Evolutionary conservation across 2,888 invertebrate genomes (phyloP), one percentile per base, ranked within the genome.

Genomic region (Perdita meconis): DNA sequence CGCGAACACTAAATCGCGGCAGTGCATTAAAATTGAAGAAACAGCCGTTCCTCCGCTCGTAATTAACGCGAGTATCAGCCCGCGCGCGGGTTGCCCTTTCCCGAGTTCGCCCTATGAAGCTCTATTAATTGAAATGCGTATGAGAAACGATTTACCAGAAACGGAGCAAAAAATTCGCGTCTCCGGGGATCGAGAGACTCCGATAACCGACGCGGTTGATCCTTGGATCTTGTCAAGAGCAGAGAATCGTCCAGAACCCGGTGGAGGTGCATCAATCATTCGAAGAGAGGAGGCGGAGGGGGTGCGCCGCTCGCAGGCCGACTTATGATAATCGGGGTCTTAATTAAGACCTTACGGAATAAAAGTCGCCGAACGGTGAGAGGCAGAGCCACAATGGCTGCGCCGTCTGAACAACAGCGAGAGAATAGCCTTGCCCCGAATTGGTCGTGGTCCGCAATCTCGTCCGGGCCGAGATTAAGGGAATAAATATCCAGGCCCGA

Each of bases 401-500:
- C 47, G n/a, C 47, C 30, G 56, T 68, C 59, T 51, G 68, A 78
- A 66, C 63, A 73, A 71, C 72, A 73, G 57, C 67, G 47, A 30
- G 57, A 50, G 81, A 78, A 83, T 73, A 72, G 74, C 65, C 76
- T 74, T 47, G 78, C 56, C 30, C 78, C 81, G 84, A 87, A 90
- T 89, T 89, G 87, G 81, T 82, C 82, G 85, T 80, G 81, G 75
- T 56, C 80, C 80, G 87, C 88, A 89, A 90, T 90, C 88, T 87
- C 82, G 85, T 87, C 84, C 81, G 79, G 77, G 84, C 81, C 80
- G 82, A 88, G 89, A 91, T 91, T 90, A 89, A 89, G 86, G 86
- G 90, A 92, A 91, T 92, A 92, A 92, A 91, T 92, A 90, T 90
- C 85, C 86, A 74, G 83, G 82, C 79, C 89, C 91, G 89, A 92